phyloP scores from a whole-genome alignment of 2,113 vertebrate species.

The Casuarius casuarius region DNA sequence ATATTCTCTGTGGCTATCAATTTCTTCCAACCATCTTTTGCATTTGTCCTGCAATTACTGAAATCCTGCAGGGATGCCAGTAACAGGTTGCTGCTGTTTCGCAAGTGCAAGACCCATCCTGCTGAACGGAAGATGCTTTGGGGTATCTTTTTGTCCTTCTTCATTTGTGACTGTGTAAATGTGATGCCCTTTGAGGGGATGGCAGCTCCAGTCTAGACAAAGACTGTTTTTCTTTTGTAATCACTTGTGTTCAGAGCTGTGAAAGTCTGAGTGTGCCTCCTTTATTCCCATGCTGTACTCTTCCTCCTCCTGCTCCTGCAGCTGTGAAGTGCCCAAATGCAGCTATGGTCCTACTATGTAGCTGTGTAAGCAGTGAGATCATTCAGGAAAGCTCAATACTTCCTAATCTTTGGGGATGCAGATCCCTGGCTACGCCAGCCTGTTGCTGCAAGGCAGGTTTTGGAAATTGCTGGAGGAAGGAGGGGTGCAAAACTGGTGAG shows the following conservation, averaged over 20 bases:
- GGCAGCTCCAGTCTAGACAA: not conserved
- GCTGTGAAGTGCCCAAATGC: not conserved
- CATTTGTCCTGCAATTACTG: not conserved
- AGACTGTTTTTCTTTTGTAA: not conserved
- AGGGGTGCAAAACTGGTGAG: no score
- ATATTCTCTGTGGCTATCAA: fast-evolving
- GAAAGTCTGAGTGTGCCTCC: fast-evolving
- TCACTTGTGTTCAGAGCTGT: not conserved
- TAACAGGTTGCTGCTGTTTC: not conserved
- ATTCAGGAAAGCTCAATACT: not conserved
- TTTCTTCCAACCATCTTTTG: not conserved
- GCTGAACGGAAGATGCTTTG: not conserved
- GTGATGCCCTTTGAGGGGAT: not conserved
- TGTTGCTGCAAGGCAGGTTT: not conserved
- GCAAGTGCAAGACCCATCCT: not conserved
- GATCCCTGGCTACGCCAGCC: not conserved
- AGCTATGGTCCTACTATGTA: not conserved
- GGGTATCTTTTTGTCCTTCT: not conserved
- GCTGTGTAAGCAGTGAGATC: not conserved
- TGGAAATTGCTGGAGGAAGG: not conserved
- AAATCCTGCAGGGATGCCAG: fast-evolving
- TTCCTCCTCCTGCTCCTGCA: not conserved
- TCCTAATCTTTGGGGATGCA: not conserved
- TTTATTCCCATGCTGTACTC: not conserved
- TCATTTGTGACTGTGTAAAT: not conserved